Evolutionary conservation across 2,797 vertebrate genomes (phyloP).

Genomic region (Chelon labrosus): DNA sequence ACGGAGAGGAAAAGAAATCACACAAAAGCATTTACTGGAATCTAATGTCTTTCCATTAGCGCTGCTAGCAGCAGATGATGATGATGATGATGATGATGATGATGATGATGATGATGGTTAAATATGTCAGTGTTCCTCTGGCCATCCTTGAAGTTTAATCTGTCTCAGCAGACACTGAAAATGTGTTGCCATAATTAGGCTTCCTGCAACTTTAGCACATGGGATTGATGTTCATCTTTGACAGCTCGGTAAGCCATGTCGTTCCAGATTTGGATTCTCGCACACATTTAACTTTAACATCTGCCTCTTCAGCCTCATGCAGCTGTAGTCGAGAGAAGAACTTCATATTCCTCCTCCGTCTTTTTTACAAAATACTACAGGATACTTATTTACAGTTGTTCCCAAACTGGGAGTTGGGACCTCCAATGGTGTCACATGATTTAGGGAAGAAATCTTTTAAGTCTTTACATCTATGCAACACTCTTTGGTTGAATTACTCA

Average conservation of each 20-base stretch:
- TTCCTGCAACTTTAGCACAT: constrained; percentile 33
- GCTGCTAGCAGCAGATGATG: constrained; percentile 15
- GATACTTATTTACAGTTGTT: background rate
- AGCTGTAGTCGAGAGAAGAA: constrained; percentile 5
- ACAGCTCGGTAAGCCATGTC: constrained; percentile 51
- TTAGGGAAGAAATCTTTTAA: too few species aligned
- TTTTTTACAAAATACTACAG: constrained; percentile 8
- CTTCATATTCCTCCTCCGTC: background rate
- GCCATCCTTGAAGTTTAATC: constrained; percentile 26
- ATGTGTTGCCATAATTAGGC: constrained; percentile 52
- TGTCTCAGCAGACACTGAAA: constrained; percentile 23
- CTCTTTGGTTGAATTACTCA: too few species aligned
- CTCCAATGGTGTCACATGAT: background rate
- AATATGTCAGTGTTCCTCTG: background rate
- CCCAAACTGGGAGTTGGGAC: background rate
- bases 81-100: constrained; percentile 9
- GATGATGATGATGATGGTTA: constrained; percentile 15
- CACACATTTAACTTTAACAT: constrained; percentile 39
- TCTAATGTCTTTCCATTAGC: constrained; percentile 15
- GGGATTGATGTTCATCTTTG: constrained; percentile 52
- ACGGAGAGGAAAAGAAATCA: background rate
- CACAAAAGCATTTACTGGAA: constrained; percentile 5
- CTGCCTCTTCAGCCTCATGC: constrained; percentile 2
- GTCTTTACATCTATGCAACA: too few species aligned
- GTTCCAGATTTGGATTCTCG: constrained; percentile 45